These are phyloP conservation scores for Cheiracanthium punctorium DNA, from an alignment of 2,888 invertebrate genomes.

Conservation along the genomic window DNA sequence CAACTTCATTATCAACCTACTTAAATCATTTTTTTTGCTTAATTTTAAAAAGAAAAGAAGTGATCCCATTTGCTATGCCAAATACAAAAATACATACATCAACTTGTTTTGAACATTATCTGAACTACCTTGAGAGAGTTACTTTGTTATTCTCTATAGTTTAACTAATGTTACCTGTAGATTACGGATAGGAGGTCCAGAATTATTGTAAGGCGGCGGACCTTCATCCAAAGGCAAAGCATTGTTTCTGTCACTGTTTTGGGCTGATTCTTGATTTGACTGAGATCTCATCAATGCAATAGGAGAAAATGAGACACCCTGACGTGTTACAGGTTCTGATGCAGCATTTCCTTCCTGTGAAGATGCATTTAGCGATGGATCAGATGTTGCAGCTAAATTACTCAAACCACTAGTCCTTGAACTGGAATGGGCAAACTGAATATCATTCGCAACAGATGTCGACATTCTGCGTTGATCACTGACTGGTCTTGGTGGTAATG, in stretches of 20 bases:
- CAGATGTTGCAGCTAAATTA: slow-evolving; percentile 47
- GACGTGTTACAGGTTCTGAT: neutral
- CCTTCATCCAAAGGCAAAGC: slow-evolving; percentile 62
- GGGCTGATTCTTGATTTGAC: slow-evolving; percentile 29
- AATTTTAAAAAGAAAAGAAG: too few relatives aligned
- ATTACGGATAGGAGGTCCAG: slow-evolving; percentile 1
- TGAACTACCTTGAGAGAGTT: too few relatives aligned
- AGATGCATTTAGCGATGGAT: slow-evolving; percentile 52
- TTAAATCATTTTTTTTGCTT: too few relatives aligned
- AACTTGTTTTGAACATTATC: too few relatives aligned
- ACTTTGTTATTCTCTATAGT: too few relatives aligned
- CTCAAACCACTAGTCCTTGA: slow-evolving; percentile 25
- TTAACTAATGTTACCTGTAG: neutral
- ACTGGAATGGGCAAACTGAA: slow-evolving; percentile 22
- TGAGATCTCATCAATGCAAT: slow-evolving; percentile 38
- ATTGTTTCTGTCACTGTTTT: slow-evolving; percentile 24
- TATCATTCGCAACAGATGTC: slow-evolving; percentile 28
- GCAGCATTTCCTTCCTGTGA: neutral
- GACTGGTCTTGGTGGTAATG: slow-evolving; percentile 54
- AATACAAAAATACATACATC: too few relatives aligned
- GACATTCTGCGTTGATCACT: slow-evolving; percentile 36
- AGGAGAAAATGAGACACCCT: neutral
- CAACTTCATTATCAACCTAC: too few relatives aligned
- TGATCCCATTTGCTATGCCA: too few relatives aligned
- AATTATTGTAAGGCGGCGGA: slow-evolving; percentile 68